Evolutionary conservation across 2,113 vertebrate genomes (phyloP), one percentile per base, ranked within the genome.

Genomic region (Nannobrachium achirus): DNA sequence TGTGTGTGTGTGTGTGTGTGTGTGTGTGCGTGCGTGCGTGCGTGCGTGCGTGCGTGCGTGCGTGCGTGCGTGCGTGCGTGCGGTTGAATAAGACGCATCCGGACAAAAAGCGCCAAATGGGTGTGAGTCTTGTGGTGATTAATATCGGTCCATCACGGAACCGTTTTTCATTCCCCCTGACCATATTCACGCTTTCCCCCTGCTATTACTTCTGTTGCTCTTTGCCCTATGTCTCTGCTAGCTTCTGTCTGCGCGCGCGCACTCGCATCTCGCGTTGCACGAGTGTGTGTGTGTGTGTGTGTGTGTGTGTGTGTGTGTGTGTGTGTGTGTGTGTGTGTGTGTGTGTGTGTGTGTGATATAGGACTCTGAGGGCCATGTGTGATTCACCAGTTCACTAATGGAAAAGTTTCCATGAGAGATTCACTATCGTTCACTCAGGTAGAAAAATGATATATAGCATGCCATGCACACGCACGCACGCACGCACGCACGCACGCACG

Each of bases 161-260:
- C 70, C 76, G 61, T 66, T 55, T 55, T 58, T 86, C 19, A 81
- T 73, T 85, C 73, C 79, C 63, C 77, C 69, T 61, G 11, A 69
- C 63, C 66, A 73, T 79, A n/a, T n/a, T n/a, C n/a, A n/a, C n/a
- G n/a, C n/a, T 83, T 74, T 80, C 66, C 73, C 83, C 61, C 18
- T 59, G 51, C 67, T 80, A 63, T 73, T 70, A 63, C 62, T 67
- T 14, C 51, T 51, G 57, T 46, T 41, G 56, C 67, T 61, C 18
- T 15, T 16, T 45, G 69, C 56, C 49, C 19, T 42, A 64, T 73
- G 53, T 62, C 55, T 68, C 45, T 58, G 46, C 59, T 33, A 20
- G 41, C 25, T 58, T 14, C 56, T 42, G 45, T 40, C 33, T n/a
- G n/a, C n/a, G n/a, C n/a, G n/a, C n/a, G n/a, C n/a, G n/a, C n/a